Evolutionary conservation across 2,113 vertebrate species (phyloP).

Genomic region (Rallus limicola): DNA sequence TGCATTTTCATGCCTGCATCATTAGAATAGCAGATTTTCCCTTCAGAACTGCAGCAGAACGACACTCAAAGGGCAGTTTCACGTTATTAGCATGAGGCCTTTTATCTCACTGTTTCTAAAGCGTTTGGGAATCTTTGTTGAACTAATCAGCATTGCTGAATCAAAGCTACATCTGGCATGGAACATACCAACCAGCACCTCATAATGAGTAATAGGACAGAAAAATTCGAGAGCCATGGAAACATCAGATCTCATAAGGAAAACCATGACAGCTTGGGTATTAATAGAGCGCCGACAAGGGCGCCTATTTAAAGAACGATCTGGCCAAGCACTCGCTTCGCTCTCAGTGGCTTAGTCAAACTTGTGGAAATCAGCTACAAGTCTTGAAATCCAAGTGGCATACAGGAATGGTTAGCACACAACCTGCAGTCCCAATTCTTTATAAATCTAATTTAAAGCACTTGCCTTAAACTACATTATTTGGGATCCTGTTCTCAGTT

Average conservation of each 20-base stretch:
- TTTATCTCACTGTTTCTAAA: constrained; percentile 52
- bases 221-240: constrained; percentile 24
- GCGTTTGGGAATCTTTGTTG: constrained; percentile 20
- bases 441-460: background rate
- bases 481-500: background rate
- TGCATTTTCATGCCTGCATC: background rate
- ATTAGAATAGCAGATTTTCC: constrained; percentile 15
- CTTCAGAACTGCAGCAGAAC: constrained; percentile 18
- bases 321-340: background rate
- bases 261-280: constrained; percentile 20
- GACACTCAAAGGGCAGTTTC: constrained; percentile 21
- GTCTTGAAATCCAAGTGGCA: background rate
- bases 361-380: background rate
- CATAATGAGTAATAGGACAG: constrained; percentile 4
- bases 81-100: constrained; percentile 18
- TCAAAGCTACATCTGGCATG: constrained; percentile 46
- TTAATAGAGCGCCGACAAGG: constrained; percentile 19
- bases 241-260: constrained; percentile 30
- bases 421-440: background rate
- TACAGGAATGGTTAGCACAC: background rate
- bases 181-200: constrained; percentile 8
- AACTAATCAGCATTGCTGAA: background rate
- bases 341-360: background rate
- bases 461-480: background rate
- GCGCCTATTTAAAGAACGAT: background rate